phyloP scores from a whole-genome alignment of 2,888 invertebrate genomes.

The Magallana nippona region DNA sequence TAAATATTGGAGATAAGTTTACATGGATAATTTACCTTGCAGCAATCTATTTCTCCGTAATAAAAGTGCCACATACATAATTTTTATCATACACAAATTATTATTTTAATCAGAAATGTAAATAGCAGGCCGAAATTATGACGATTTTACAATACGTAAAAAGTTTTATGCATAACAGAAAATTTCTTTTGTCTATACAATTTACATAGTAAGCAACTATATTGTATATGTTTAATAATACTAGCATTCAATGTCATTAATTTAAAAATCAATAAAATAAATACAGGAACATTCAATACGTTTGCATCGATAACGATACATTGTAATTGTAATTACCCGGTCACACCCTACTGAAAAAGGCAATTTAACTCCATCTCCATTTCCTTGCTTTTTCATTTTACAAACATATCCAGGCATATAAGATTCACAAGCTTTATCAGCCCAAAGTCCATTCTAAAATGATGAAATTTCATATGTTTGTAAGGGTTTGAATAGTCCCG shows the following conservation, averaged over 20 bases:
- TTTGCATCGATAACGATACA: not conserved
- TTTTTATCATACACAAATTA: too few species aligned
- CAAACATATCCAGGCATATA: constrained; percentile 4
- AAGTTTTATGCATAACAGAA: too few species aligned
- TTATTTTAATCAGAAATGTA: too few species aligned
- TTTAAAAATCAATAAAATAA: not conserved
- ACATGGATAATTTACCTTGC: not conserved
- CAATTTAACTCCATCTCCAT: not conserved
- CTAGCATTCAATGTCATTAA: too few species aligned
- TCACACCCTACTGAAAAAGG: not conserved
- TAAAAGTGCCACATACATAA: too few species aligned
- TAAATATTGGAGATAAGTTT: not conserved
- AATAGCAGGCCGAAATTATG: too few species aligned
- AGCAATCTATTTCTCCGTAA: too few species aligned
- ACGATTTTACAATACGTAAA: too few species aligned
- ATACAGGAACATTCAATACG: not conserved
- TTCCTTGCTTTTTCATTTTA: not conserved
- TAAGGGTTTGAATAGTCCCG: too few species aligned
- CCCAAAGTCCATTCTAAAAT: constrained; percentile 18
- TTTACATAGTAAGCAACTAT: not conserved
- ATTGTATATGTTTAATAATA: not conserved
- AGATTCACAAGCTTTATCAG: not conserved
- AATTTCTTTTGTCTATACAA: too few species aligned
- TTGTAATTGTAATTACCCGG: not conserved
- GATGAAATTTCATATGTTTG: too few species aligned